Evolutionary conservation across 2,888 invertebrate species (phyloP), one percentile per base, ranked within the genome.

Genomic region (Willowsia nigromaculata): DNA sequence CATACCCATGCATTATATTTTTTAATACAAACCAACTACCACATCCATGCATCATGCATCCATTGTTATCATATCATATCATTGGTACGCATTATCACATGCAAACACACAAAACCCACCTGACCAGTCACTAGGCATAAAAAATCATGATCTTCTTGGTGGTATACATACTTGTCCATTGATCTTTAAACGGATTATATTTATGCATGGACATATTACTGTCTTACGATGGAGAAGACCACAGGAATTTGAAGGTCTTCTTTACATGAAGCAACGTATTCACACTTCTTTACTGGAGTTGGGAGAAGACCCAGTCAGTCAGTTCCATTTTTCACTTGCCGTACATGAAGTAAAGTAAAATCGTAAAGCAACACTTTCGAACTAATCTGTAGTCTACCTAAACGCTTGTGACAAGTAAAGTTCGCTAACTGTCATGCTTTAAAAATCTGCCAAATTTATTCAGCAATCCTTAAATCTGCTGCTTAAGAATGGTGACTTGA

Each of bases 181-280:
- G 47, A 43, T 65, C n/a, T 27, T 22, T 15, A 9, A 37, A 37
- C 37, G 4, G 9, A 59, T 1, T 71, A 47, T n/a, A 47, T 11
- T 56, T 25, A 22, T 74, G 53, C 37, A 53, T 83, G 50, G 76
- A 0, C 30, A 33, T n/a, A 40, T 18, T 68, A 37, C 37, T 6
- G 9, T 37, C 9, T 37, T 37, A 6, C 9, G 5, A 43, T 71
- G 22, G 22, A 33, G 33, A 78, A 78, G 53, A 30, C 78, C 27
- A 30, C 33, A 59, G 7, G 85, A 43, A 76, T 27, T 59, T 85
- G 85, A 85, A 85, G 85, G 85, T 85, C 76, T 74, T 82, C 37
- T 37, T 37, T 50, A 82, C 65, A 33, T 80, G 53, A 33, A 9
- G 37, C 4, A 37, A 37, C 37, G 4, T 37, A n/a, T n/a, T n/a